Percentiles rank a stretch among this genome's conserved stretches.
Evolutionary conservation across 2,113 vertebrate species (phyloP).

Genomic region (Forbesichthys agassizii): DNA sequence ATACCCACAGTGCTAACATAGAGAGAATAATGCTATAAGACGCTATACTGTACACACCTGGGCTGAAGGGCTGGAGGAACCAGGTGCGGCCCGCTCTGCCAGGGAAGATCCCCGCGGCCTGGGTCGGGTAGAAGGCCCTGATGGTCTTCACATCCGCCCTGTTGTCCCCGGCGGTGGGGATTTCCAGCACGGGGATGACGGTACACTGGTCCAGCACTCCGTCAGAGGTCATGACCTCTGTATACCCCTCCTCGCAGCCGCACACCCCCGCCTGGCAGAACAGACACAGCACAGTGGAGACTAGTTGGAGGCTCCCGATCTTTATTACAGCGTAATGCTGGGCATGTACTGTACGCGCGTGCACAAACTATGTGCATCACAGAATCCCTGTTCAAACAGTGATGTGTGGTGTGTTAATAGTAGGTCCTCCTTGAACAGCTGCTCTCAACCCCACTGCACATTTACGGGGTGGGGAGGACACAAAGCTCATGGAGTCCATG

Average conservation of each 20-base stretch:
- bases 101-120: constrained; percentile 79
- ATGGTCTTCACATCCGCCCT: constrained; percentile 94
- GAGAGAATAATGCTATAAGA: background rate
- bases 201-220: constrained; percentile 92
- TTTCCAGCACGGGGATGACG: constrained; percentile 90
- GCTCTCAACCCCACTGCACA: no score
- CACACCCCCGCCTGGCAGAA: constrained; percentile 81
- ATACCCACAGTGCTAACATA: background rate
- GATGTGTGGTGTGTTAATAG: no score
- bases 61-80: constrained; percentile 96
- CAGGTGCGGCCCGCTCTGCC: constrained; percentile 87
- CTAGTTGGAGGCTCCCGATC: no score
- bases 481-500: no score
- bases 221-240: constrained; percentile 93
- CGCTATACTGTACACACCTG: constrained; percentile 32
- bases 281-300: no score
- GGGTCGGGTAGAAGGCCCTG: constrained; percentile 88
- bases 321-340: no score
- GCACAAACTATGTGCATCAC: no score
- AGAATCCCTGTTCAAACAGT: no score
- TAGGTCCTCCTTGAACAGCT: no score
- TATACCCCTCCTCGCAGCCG: constrained; percentile 93
- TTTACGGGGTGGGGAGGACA: no score
- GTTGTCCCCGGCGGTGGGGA: constrained; percentile 89
- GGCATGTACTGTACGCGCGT: no score